Percentiles rank a stretch among this genome's conserved stretches.
Conservation (phyloP, 1,140 invertebrate genomes). For the Aphidius gifuensis region DNA sequence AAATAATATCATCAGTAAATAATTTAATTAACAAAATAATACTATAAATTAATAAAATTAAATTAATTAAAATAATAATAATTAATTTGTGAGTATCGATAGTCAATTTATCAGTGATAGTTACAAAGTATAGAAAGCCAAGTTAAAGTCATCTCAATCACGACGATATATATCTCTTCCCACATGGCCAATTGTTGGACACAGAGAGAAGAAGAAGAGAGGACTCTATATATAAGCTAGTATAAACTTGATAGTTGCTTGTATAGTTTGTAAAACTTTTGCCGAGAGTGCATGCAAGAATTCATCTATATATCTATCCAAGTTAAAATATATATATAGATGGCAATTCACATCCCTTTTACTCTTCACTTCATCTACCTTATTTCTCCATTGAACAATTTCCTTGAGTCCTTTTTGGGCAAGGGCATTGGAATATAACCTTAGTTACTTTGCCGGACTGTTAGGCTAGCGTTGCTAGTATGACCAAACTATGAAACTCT, state of each 20-base stretch:
- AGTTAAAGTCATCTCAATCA: constrained; percentile 35
- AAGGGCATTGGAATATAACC: constrained; percentile 41
- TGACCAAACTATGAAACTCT: constrained; percentile 52
- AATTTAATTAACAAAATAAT: too few relatives aligned
- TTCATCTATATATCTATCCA: background rate
- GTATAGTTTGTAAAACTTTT: constrained; percentile 1
- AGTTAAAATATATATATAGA: too few relatives aligned
- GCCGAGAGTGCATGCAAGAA: background rate
- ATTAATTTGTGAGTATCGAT: background rate
- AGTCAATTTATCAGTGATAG: background rate
- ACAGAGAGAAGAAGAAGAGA: background rate
- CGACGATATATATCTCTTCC: constrained; percentile 29
- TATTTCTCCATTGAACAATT: constrained; percentile 26
- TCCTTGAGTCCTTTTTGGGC: constrained; percentile 20
- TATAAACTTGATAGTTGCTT: constrained; percentile 30
- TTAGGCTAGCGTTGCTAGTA: constrained; percentile 47
- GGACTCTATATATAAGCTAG: too few relatives aligned
- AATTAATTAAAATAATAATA: background rate
- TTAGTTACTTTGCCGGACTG: constrained; percentile 53
- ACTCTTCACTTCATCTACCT: constrained; percentile 9
- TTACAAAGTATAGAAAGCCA: constrained; percentile 16
- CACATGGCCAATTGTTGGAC: constrained; percentile 38
- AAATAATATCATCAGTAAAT: too few relatives aligned
- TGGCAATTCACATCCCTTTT: constrained; percentile 7
- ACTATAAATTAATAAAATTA: too few relatives aligned